Base-by-base conservation (phyloP, 2,797 vertebrate species). In the Sylvilagus floridanus region DNA sequence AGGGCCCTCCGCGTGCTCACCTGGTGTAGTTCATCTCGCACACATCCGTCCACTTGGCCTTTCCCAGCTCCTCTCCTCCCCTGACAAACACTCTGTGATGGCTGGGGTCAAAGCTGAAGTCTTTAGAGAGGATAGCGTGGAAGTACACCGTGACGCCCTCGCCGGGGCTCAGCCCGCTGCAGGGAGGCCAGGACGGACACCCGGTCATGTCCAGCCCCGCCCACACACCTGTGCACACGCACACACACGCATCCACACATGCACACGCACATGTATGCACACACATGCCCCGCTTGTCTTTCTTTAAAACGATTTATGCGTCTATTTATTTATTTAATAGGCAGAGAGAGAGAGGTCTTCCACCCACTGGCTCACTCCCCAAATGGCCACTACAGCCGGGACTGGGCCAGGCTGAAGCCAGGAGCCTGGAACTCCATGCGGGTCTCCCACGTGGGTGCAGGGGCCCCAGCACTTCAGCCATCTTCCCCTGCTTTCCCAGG, bases 71-170 rank as follows among this genome's bases (percentile, higher is more conserved):
- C 0, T 63, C 1, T 14, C 94, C 98, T 0, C 97, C 99, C 37
- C 60, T 96, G 92, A 99, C 87, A 17, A 98, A 98, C 0, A 99
- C 95, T 0, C 0, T 92, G 71, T 99, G 98, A 4, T 66, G 26
- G 0, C 50, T 0, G 0, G 92, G 95, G 91, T 98, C 52, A n/a
- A 99, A 96, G 4, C 96, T 98, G 79, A 99, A 99, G 90, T 99
- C 88, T 3, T 98, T 99, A 1, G 99, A 99, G 0, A 99, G 92
- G 92, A 99, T 94, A 0, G 99, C 99, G 5, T 99, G 99, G 97
- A 99, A 99, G 96, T 98, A 99, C 11, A 99, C 98, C 0, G 89
- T 98, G 69, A 99, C 90, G 2, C 97, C 97, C 17, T 98, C 96
- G 0, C 0, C 17, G 0, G 2, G 83, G 37, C 50, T 57, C 79